Conservation (phyloP, 2,888 invertebrate species). For the Acholoe squamosa region DNA sequence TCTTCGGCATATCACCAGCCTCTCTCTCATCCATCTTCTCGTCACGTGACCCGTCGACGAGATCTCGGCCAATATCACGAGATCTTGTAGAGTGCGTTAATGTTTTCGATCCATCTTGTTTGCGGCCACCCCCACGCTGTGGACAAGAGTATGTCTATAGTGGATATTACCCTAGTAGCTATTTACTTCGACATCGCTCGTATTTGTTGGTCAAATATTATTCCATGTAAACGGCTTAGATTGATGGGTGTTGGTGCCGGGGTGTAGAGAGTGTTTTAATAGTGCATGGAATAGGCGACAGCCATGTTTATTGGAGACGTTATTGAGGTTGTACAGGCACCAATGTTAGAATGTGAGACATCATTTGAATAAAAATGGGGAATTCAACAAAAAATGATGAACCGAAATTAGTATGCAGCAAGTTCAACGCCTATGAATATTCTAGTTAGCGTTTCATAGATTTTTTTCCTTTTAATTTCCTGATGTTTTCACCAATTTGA, state of each 20-base stretch:
- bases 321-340: neutral
- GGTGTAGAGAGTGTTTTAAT: conserved; percentile 27
- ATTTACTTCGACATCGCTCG: neutral
- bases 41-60: conserved; percentile 60
- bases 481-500: no score
- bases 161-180: neutral
- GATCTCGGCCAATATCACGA: conserved; percentile 60
- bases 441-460: no score
- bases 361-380: neutral
- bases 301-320: neutral
- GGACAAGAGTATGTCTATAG: conserved; percentile 36
- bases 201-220: conserved; percentile 61
- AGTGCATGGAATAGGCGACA: neutral
- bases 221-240: conserved; percentile 37
- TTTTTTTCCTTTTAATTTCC: no score
- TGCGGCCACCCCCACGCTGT: neutral
- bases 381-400: neutral
- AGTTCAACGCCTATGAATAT: no score
- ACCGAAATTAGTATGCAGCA: no score
- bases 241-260: conserved; percentile 21
- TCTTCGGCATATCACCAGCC: conserved; percentile 49
- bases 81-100: conserved; percentile 37
- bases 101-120: conserved; percentile 62
- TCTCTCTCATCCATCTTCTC: conserved; percentile 61
- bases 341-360: neutral